phyloP scores from a whole-genome alignment of 1,140 invertebrate species.

The Eupristina koningsbergeri region DNA sequence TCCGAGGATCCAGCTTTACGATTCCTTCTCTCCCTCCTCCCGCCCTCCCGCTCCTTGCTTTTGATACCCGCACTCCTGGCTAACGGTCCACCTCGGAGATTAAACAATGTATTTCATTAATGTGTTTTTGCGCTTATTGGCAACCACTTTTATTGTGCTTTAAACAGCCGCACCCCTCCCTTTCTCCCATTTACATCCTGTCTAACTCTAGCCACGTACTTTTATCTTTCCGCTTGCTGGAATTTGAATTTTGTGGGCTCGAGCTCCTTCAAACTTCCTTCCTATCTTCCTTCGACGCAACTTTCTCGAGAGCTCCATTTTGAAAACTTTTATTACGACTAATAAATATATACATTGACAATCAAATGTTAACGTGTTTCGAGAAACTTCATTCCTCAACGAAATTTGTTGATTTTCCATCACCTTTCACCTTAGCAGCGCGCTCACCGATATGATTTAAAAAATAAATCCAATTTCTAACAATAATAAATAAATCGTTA shows the following conservation, averaged over 20 bases:
- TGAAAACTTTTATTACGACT: too few relatives aligned
- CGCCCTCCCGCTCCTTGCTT: too few relatives aligned
- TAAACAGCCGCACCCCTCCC: background rate
- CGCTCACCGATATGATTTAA: too few relatives aligned
- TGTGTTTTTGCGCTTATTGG: slow-evolving; percentile 9
- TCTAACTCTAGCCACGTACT: background rate
- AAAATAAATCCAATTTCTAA: background rate
- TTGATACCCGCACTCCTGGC: background rate
- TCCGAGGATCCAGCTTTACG: slow-evolving; percentile 16
- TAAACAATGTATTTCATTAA: slow-evolving; percentile 23
- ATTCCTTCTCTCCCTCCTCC: slow-evolving; percentile 10
- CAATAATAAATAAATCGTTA: background rate
- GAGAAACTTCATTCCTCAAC: too few relatives aligned
- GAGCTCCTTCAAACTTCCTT: too few relatives aligned
- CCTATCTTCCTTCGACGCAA: too few relatives aligned
- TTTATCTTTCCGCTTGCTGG: background rate
- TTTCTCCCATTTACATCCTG: background rate
- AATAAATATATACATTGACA: too few relatives aligned
- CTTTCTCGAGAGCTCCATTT: too few relatives aligned
- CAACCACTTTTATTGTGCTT: background rate
- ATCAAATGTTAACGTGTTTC: too few relatives aligned
- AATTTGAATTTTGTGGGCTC: background rate
- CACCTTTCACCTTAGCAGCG: too few relatives aligned
- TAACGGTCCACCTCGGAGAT: background rate
- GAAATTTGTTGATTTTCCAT: too few relatives aligned